Evolutionary conservation across 2,797 vertebrate species (phyloP).

Genomic region (Pseudotriccus pelzelni): DNA sequence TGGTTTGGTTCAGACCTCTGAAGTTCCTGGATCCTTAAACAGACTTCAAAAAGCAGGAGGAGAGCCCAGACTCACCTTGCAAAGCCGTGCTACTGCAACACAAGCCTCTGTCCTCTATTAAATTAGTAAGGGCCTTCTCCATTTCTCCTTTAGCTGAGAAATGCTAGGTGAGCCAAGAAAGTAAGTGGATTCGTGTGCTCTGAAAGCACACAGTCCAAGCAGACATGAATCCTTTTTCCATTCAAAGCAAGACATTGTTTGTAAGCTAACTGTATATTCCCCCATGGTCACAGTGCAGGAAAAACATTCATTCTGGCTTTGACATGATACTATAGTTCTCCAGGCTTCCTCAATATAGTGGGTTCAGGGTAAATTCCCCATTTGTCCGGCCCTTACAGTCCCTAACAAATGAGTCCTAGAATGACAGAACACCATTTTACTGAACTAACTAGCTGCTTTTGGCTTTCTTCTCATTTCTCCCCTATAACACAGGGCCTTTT

Average conservation of each 20-base stretch:
- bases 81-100: neutral
- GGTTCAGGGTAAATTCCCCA: neutral
- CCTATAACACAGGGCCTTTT: constrained; percentile 43
- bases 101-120: neutral
- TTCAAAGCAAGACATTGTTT: constrained; percentile 14
- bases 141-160: neutral
- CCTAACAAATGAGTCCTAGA: neutral
- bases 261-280: neutral
- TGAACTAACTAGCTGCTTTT: constrained; percentile 32
- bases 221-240: neutral
- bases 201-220: neutral
- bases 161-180: neutral
- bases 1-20: neutral
- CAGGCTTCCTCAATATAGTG: neutral
- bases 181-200: neutral
- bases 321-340: neutral
- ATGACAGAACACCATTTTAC: constrained; percentile 45
- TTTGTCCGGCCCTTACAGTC: constrained; percentile 8
- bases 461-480: constrained; percentile 27
- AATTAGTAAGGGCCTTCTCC: neutral
- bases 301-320: neutral
- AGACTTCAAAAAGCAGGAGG: neutral
- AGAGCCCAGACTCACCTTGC: neutral
- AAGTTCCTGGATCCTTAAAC: neutral
- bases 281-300: neutral